Evolutionary conservation across 2,888 invertebrate genomes (phyloP), one percentile per base, ranked within the genome.

Genomic region (Byasa hedistus): DNA sequence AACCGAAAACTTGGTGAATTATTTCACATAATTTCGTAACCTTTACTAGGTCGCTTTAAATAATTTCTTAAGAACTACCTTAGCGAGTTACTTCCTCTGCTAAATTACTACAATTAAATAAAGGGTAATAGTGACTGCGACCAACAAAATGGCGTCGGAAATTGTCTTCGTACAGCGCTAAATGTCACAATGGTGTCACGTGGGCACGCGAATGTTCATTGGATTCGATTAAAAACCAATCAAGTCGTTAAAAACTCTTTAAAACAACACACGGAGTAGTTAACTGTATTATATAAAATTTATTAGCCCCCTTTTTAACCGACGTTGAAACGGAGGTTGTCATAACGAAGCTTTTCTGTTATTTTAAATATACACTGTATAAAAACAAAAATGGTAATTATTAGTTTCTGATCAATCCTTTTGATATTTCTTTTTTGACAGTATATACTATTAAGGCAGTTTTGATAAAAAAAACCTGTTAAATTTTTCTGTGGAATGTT

Each of bases 121-220:
- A 39, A 44, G 1, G 36, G 39, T 44, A 62, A 3, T 3, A 54
- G 8, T 56, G 27, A 21, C 44, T 15, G 21, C 44, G 44, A 36
- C 36, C 39, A 15, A 61, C 57, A 57, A 64, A 51, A 32, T 57
- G 32, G 22, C 48, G 22, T 51, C n/a, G 3, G 51, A 22, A 57
- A 57, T 64, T 51, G 51, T 36, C 36, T 52, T 22, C 51, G 19
- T 32, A 17, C 21, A 21, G n/a, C 27, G 27, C 32, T 65, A n/a
- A n/a, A 36, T 39, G n/a, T 22, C 56, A 8, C 58, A 44, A 52
- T 62, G 54, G 57, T 75, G 80, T 22, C 80, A 81, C 81, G 81
- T 80, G 79, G 77, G 73, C 80, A 75, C 78, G 76, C 74, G 75
- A 70, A 39, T 57, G 22, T 68, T 72, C 68, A 75, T 69, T 65